Evolutionary conservation across 2,888 invertebrate species (phyloP).

Genomic region (Sussaba pulchella): DNA sequence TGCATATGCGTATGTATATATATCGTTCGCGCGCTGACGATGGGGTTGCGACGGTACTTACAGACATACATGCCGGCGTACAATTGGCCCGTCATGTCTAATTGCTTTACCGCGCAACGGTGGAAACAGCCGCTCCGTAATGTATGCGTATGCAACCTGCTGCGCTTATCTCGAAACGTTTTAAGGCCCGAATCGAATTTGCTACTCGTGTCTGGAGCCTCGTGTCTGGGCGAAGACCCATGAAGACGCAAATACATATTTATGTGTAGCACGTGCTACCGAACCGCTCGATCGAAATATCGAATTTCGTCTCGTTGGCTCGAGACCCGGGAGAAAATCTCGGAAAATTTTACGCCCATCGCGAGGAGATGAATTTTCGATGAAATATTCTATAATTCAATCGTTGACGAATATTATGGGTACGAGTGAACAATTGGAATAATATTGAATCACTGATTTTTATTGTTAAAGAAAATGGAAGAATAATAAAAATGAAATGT

Average conservation of each 20-base stretch:
- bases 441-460: too few species aligned
- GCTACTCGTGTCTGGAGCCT: neutral
- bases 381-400: too few species aligned
- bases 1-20: neutral
- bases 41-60: neutral
- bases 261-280: neutral
- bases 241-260: too few species aligned
- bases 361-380: too few species aligned
- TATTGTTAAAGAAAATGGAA: too few species aligned
- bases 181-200: conserved; percentile 8
- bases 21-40: neutral
- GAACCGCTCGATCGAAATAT: conserved; percentile 28
- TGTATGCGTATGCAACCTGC: neutral
- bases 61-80: neutral
- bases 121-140: neutral
- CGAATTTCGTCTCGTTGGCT: conserved; percentile 40
- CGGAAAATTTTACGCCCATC: too few species aligned
- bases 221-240: too few species aligned
- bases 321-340: neutral
- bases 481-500: too few species aligned
- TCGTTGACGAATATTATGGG: too few species aligned
- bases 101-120: neutral
- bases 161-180: neutral
- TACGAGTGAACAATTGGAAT: too few species aligned
- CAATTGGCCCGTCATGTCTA: neutral